These are phyloP conservation scores for Sapajus apella DNA, from an alignment of 2,113 vertebrate genomes.

Conservation along the genomic window DNA sequence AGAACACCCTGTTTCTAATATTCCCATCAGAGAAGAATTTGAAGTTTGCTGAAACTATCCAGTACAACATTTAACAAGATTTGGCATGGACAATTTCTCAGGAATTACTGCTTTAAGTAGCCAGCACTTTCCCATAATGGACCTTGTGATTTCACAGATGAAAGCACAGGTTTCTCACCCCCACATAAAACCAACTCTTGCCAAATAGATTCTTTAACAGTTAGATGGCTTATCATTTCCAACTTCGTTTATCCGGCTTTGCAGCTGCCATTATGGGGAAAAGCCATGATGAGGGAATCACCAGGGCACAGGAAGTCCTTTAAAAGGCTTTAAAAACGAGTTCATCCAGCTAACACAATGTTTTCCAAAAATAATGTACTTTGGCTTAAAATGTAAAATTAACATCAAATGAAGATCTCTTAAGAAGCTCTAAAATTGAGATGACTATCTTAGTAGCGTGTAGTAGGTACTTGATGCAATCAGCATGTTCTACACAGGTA, in stretches of 20 bases:
- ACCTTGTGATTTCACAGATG: slow-evolving; percentile 39
- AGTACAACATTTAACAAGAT: slow-evolving; percentile 22
- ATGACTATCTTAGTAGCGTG: slow-evolving; percentile 71
- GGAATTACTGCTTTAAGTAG: slow-evolving; percentile 54
- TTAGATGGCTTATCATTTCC: background rate
- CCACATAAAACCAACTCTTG: background rate
- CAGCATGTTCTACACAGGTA: slow-evolving; percentile 88
- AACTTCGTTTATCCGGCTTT: background rate
- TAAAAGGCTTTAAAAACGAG: slow-evolving; percentile 52
- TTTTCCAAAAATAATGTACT: slow-evolving; percentile 76
- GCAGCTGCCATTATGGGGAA: slow-evolving; percentile 7
- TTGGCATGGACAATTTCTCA: slow-evolving; percentile 47
- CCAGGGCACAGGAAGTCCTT: slow-evolving; percentile 57
- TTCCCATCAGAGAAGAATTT: background rate
- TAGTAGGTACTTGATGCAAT: slow-evolving; percentile 90
- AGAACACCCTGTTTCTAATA: background rate
- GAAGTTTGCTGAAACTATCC: slow-evolving; percentile 29
- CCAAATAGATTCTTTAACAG: slow-evolving; percentile 25
- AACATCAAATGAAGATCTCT: slow-evolving; percentile 81
- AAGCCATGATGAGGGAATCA: slow-evolving; percentile 46
- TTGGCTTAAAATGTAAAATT: slow-evolving; percentile 81
- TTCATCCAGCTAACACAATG: background rate
- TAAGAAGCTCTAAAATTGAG: slow-evolving; percentile 76
- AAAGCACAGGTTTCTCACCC: background rate
- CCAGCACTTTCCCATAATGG: background rate